Base-by-base conservation (phyloP, 2,888 invertebrate species). In the Norana najaformis region DNA sequence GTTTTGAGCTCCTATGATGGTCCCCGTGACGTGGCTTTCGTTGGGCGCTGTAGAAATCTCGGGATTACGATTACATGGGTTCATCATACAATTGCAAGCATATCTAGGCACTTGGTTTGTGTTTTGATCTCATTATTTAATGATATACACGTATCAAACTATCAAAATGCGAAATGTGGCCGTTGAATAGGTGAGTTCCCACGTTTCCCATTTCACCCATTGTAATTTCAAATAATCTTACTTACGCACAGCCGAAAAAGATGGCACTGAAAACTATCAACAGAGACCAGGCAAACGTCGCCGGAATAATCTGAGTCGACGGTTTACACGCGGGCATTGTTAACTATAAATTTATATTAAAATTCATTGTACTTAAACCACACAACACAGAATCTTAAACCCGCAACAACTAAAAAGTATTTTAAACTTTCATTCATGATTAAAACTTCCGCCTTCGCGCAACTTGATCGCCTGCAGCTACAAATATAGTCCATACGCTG, bases 181-280 rank as follows among this genome's bases (percentile, higher is more conserved):
- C n/a, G n/a, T n/a, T n/a, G n/a, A n/a, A n/a, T n/a, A n/a, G n/a
- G n/a, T n/a, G n/a, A n/a, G n/a, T n/a, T n/a, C n/a, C n/a, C n/a
- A n/a, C n/a, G n/a, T n/a, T n/a, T n/a, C n/a, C n/a, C n/a, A n/a
- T n/a, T 30, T 69, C 69, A 11, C 11, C n/a, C 6, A 69, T n/a
- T 13, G 69, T 69, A n/a, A 69, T 30, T n/a, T 69, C n/a, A 69
- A 69, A 13, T n/a, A 69, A n/a, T 69, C 69, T 69, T 88, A 91
- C 91, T 91, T 37, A 91, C 91, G 91, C 90, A 89, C 90, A 91
- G 37, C 35, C 91, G 53, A 90, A 91, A 69, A 91, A 91, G 41
- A 91, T 69, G 39, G 89, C 90, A 30, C 90, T 90, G 36, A 36
- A 88, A 38, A 88, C 36, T 39, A 91, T 90, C 34, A 91, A 88